Base-by-base conservation (phyloP, 2,888 invertebrate species). In the Epirrhoe alternata region DNA sequence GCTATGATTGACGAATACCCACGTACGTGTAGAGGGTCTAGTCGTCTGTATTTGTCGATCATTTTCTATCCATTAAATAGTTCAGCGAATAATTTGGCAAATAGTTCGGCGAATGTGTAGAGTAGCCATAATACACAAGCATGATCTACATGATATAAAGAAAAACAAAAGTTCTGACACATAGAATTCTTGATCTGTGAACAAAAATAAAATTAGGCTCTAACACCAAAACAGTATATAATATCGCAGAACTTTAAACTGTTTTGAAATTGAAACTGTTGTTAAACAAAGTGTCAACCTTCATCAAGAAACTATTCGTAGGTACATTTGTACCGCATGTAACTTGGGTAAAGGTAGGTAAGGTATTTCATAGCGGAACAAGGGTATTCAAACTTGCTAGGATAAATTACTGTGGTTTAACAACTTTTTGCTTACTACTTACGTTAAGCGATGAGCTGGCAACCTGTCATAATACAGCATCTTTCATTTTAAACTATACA, bases 281-380 rank as follows among this genome's bases (percentile, higher is more conserved):
- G 49, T 24, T 30, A 62, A 56, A 61, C 63, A 61, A 67, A 63
- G 58, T 67, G 67, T 61, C 67, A 64, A 64, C 68, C 68, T 64
- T 8, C 51, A 64, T 68, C 68, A 68, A n/a, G 53, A 64, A 68
- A 68, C 64, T 68, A 60, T 61, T 47, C 52, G 52, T 45, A 51
- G 47, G 47, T 16, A 42, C 17, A 57, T n/a, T 47, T 14, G 54
- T 38, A 35, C 10, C 5, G 8, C 55, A 50, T 64, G 60, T 55
- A 56, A 61, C 51, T 55, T n/a, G 7, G 54, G 16, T 30, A 58
- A 57, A 50, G 38, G 64, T 60, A 61, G 58, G 16, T 38, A 47
- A 52, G 30, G 31, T 66, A 61, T 61, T 53, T 61, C 24, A 53
- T 58, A 53, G 35, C 47, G 17, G 17, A 30, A 54, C 66, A 50